A percentile compares a stretch with the other conserved stretches of the same genome.
Conservation (phyloP, 2,888 invertebrate species). For the Cryptocephalus moraei region DNA sequence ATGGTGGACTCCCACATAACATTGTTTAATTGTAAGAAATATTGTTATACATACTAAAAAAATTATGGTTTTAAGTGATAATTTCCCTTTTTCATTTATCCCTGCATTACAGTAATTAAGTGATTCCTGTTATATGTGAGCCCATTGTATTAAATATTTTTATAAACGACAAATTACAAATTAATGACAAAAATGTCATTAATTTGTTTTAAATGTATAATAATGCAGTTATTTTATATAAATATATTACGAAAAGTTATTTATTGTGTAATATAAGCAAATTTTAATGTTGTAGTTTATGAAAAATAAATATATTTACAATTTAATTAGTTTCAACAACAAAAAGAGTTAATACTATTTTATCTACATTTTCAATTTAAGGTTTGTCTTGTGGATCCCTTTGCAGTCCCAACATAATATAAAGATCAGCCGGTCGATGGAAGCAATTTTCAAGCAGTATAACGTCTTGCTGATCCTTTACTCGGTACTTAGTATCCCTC, state of each 20-base stretch:
- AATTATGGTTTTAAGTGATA: no score
- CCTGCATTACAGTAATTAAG: no score
- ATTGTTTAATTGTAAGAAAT: no score
- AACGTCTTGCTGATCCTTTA: constrained; percentile 20
- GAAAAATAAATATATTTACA: background rate
- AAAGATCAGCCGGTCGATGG: constrained; percentile 31
- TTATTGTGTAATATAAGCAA: background rate
- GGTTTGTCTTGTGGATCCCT: constrained; percentile 19
- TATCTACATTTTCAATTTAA: constrained; percentile 6
- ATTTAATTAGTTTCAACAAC: background rate
- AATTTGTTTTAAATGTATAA: background rate
- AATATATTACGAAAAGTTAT: background rate
- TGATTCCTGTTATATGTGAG: no score
- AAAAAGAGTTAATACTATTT: background rate
- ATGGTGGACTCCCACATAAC: no score
- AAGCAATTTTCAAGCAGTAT: constrained; percentile 31
- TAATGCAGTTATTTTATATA: background rate
- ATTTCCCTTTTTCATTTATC: no score
- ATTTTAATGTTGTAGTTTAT: no score
- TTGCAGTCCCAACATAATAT: constrained; percentile 32
- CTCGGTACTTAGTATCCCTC: constrained; percentile 23
- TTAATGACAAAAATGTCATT: background rate
- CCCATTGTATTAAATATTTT: background rate
- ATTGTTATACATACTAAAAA: no score
- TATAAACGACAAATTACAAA: background rate